phyloP scores from a whole-genome alignment of 2,888 invertebrate species.

The Scaptomyza polygonia region DNA sequence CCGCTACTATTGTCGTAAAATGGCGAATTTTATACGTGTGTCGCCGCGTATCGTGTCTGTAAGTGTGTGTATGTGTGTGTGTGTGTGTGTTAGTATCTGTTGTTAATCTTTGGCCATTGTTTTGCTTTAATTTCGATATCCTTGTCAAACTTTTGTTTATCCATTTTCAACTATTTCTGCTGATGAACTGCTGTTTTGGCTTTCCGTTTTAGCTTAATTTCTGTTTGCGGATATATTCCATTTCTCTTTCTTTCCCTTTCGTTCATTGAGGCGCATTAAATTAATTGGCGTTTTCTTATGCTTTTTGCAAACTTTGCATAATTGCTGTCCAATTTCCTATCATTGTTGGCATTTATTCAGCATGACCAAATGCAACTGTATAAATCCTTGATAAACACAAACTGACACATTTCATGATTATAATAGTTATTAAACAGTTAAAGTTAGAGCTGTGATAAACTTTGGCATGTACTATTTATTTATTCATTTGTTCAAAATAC shows the following conservation, averaged over 20 bases:
- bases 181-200: slow-evolving; percentile 55
- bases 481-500: too few relatives aligned
- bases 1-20: slow-evolving; percentile 44
- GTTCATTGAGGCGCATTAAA: slow-evolving; percentile 56
- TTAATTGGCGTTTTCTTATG: slow-evolving; percentile 65
- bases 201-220: slow-evolving; percentile 20
- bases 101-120: slow-evolving; percentile 77
- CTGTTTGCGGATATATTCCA: slow-evolving; percentile 19
- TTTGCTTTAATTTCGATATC: slow-evolving; percentile 75
- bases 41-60: slow-evolving; percentile 16
- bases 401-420: not conserved
- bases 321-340: slow-evolving; percentile 41
- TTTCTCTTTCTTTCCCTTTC: not conserved
- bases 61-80: slow-evolving; percentile 38
- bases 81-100: slow-evolving; percentile 48
- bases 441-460: not conserved
- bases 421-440: not conserved
- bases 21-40: slow-evolving; percentile 52
- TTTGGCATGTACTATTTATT: not conserved
- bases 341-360: slow-evolving; percentile 28
- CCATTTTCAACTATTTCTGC: slow-evolving; percentile 41
- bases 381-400: not conserved
- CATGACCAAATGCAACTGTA: not conserved
- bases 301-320: slow-evolving; percentile 48
- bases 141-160: slow-evolving; percentile 65